Base-by-base conservation (phyloP, 2,113 vertebrate species). In the Suricata suricatta region DNA sequence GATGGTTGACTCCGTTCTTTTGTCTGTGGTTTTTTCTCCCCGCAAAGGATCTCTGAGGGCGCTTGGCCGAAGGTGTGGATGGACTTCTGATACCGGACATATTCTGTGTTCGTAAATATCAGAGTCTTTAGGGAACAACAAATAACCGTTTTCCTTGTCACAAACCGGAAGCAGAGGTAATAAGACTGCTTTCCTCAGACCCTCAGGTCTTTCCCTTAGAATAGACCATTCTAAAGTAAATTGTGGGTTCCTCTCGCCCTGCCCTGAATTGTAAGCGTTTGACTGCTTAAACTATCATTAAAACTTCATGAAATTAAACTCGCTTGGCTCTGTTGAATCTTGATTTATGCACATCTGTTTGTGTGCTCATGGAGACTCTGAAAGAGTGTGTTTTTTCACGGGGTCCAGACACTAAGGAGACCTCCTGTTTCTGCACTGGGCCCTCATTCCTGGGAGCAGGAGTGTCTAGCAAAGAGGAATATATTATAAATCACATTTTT, bases 401-500 rank as follows among this genome's bases (percentile, higher is more conserved):
- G 72, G 96, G 85, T 79, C 54, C 27, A 19, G 83, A 21, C 0
- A 0, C 19, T 21, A 80, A 66, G 44, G 0, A 0, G 95, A 83
- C 89, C 79, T 63, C 89, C 85, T 95, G 77, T 93, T 77, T 54
- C 35, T 66, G 82, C 0, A 7, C 77, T 33, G 7, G 88, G 76
- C 72, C 88, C 93, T 98, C 98, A 98, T 99, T 98, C 98, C 98
- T 97, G 96, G 98, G 98, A 71, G 72, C 96, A 98, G 98, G 98
- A 98, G 98, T 98, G 98, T 95, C 98, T 98, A 74, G 97, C 77
- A 91, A 97, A 12, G 29, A 98, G 96, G 98, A 98, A 97, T 98
- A 97, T 95, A 95, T 98, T 98, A 98, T 99, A 99, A 99, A 99
- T 99, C 98, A 99, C 97, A 96, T 98, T 98, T 98, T 97, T 76